Conservation (phyloP, 2,888 invertebrate species). For the Xestoiulus laeticollis region DNA sequence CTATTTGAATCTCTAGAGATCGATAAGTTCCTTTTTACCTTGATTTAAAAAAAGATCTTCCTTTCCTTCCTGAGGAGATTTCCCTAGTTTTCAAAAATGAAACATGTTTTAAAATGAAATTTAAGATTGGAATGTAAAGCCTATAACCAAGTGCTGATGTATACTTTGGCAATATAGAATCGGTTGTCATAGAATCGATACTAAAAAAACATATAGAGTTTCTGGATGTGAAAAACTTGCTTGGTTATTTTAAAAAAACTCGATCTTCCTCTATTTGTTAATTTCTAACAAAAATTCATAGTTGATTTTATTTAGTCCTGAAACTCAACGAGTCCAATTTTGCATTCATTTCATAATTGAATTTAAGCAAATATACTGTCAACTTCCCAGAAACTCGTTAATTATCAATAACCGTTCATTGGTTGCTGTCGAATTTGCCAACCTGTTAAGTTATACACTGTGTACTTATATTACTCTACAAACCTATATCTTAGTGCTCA, state of each 20-base stretch:
- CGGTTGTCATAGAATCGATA: not conserved
- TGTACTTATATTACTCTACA: conserved; percentile 38
- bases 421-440: conserved; percentile 15
- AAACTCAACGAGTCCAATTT: not conserved
- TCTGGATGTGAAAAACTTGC: not conserved
- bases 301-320: not conserved
- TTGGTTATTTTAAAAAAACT: not conserved
- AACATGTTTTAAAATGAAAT: no score
- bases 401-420: not conserved
- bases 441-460: conserved; percentile 41
- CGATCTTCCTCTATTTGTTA: not conserved
- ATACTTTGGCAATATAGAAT: no score
- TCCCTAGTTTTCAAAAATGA: not conserved
- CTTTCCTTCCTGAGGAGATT: not conserved
- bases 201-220: not conserved
- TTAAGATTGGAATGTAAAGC: no score
- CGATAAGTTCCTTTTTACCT: not conserved
- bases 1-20: not conserved
- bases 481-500: conserved; percentile 35
- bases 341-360: not conserved
- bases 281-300: not conserved
- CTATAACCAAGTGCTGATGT: no score
- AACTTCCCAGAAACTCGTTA: not conserved
- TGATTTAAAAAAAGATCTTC: not conserved
- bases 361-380: not conserved